These are phyloP conservation scores for Drosophila koepferae DNA, from an alignment of 2,888 invertebrate species.

Conservation along the genomic window DNA sequence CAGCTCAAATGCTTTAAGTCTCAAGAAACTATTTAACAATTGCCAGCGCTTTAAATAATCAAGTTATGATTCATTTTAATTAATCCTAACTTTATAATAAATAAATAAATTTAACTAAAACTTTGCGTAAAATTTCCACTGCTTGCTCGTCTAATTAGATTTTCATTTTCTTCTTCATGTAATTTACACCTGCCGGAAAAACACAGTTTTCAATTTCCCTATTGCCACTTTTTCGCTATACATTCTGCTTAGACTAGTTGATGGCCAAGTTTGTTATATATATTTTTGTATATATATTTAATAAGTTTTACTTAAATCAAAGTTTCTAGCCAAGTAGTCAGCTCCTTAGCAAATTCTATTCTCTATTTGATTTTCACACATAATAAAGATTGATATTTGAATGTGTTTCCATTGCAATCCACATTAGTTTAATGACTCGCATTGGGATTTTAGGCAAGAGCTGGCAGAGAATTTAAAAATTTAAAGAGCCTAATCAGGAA, in stretches of 20 bases:
- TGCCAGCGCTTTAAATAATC: too few relatives aligned
- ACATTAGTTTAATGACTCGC: constrained; percentile 47
- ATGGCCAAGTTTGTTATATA: constrained; percentile 1
- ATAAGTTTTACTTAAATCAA: neutral
- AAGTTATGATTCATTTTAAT: too few relatives aligned
- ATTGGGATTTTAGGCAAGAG: constrained; percentile 15
- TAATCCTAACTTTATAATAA: too few relatives aligned
- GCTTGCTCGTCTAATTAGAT: constrained; percentile 19
- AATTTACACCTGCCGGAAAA: constrained; percentile 40
- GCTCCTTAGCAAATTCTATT: constrained; percentile 8
- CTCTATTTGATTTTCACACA: neutral
- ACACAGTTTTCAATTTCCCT: constrained; percentile 5
- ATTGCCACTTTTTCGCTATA: constrained; percentile 5
- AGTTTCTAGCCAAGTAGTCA: constrained; percentile 3
- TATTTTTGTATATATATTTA: too few relatives aligned
- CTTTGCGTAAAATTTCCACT: neutral
- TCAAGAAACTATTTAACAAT: neutral
- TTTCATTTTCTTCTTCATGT: constrained; percentile 12
- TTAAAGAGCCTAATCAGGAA: neutral
- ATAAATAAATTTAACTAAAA: neutral
- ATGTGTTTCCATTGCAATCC: constrained; percentile 14
- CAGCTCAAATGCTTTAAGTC: neutral
- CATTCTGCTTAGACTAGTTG: constrained; percentile 10
- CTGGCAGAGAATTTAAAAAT: neutral
- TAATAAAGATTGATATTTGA: constrained; percentile 11